Evolutionary conservation across 2,888 invertebrate species (phyloP), one percentile per base, ranked within the genome.

Genomic region (Lamellibrachia satsuma): DNA sequence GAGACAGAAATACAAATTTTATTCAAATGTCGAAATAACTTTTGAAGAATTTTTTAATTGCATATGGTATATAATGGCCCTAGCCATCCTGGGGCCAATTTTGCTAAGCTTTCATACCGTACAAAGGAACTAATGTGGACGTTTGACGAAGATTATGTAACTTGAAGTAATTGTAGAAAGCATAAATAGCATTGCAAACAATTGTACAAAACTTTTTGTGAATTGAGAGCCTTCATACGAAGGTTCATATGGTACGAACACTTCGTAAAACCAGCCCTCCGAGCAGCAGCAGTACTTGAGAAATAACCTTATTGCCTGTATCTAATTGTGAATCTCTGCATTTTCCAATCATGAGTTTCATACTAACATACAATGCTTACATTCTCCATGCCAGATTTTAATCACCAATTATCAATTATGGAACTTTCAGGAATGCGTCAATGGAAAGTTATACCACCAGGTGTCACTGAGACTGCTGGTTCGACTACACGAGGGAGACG

Each of bases 401-500:
- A 75, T 75, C 4, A 6, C 11, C n/a, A n/a, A 22, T 75, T 75
- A n/a, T 75, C n/a, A n/a, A 22, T 75, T 75, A n/a, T 75, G 15
- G 75, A 22, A 75, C 75, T 75, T 75, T 75, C 75, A 92, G 92
- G 92, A 51, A 91, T 9, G n/a, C 15, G 52, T 51, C 51, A 90
- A 92, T 92, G 52, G n/a, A 22, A 27, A 57, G n/a, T 90, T 94
- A 52, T 93, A 95, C 93, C 96, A 96, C 93, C 94, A 95, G 93
- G 93, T 95, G 92, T 93, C 95, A 22, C 94, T 96, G 93, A 93
- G 93, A 27, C 93, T 96, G 92, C 90, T 96, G 27, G 94, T 95
- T 27, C 93, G 95, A 92, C 94, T 96, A n/a, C 95, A 95, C 92
- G 93, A 95, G 92, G 96, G 96, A n/a, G 96, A 96, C 93, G 96